Base-by-base conservation (phyloP, 2,113 vertebrate species). In the Plestiodon gilberti region DNA sequence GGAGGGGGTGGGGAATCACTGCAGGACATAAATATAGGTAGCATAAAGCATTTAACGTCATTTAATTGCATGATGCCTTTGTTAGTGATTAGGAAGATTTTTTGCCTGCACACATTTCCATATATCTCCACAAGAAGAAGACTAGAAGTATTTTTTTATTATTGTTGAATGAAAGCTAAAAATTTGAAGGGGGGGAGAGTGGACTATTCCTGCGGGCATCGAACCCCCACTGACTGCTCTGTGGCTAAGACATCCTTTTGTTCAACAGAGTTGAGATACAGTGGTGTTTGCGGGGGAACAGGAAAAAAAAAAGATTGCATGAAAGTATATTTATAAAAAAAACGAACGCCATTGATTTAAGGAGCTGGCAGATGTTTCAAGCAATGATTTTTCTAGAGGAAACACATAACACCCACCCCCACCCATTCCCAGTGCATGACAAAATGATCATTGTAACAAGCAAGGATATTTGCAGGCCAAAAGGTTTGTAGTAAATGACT, bases 341-440 rank as follows among this genome's bases (percentile, higher is more conserved):
- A 52, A 80, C 20, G 33, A 62, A 79, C 23, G 13, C 9, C 25
- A 65, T 52, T 55, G 40, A 81, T 75, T 75, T 75, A 74, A 74
- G 80, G 59, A 75, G 85, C 70, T 74, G 78, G 69, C 85, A 75
- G 78, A 65, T 55, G 59, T 87, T 52, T 40, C 70, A 75, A 52
- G 59, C 70, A 73, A 65, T 10, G 40, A 74, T 81, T 81, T 81
- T 62, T 76, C 9, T 2, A 65, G 69, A 33, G 23, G 33, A 75
- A 79, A 61, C n/a, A 79, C 43, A 43, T 18, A n/a, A n/a, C n/a
- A 55, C 43, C 30, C n/a, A 2, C 55, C 13, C 55, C 57, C 13
- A 10, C 22, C 64, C 62, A n/a, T n/a, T n/a, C 23, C 9, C 23
- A 84, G 65, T 15, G 43, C 64, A 86, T 65, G 71, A 81, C 55